A percentile compares a stretch with the other conserved stretches of the same genome.
Conservation (phyloP, 2,888 invertebrate species). For the Torymus texanus region DNA sequence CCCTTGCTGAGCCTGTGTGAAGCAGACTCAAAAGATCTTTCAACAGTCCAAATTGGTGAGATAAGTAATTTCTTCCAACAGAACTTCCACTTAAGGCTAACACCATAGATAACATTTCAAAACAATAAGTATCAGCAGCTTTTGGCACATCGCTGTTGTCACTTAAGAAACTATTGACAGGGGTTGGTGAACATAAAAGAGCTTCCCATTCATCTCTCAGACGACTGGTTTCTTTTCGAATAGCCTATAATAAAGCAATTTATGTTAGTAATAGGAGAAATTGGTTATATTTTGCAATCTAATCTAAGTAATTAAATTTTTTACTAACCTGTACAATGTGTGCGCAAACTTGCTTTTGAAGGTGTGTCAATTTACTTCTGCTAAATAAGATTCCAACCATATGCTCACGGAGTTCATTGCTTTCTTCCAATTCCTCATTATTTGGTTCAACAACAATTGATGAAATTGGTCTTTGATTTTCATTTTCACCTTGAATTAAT, state of each 20-base stretch:
- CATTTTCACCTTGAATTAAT: conserved; percentile 83
- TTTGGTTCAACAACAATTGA: conserved; percentile 61
- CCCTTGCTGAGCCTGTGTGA: conserved; percentile 95
- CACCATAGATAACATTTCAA: conserved; percentile 97
- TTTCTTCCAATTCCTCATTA: conserved; percentile 74
- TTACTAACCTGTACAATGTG: conserved; percentile 83
- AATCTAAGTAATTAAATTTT: neutral
- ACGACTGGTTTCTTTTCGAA: conserved; percentile 89
- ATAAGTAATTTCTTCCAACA: conserved; percentile 92
- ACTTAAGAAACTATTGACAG: conserved; percentile 71
- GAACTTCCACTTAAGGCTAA: conserved; percentile 94
- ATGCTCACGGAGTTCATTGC: conserved; percentile 91
- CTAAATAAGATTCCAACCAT: conserved; percentile 98
- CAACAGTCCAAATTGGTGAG: conserved; percentile 90
- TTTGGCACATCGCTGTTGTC: conserved; percentile 76
- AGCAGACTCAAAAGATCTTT: conserved; percentile 90
- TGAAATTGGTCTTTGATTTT: conserved; percentile 63
- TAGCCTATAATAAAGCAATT: conserved; percentile 79
- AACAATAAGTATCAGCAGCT: conserved; percentile 93
- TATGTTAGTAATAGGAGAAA: neutral
- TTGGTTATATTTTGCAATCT: neutral
- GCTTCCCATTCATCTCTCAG: conserved; percentile 95
- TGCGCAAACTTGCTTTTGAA: conserved; percentile 91
- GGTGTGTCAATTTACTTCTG: conserved; percentile 92
- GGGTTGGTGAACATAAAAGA: conserved; percentile 77